These are phyloP conservation scores for Scaptomyza cyrtandrae DNA, from an alignment of 2,888 invertebrate genomes.

Conservation along the genomic window DNA sequence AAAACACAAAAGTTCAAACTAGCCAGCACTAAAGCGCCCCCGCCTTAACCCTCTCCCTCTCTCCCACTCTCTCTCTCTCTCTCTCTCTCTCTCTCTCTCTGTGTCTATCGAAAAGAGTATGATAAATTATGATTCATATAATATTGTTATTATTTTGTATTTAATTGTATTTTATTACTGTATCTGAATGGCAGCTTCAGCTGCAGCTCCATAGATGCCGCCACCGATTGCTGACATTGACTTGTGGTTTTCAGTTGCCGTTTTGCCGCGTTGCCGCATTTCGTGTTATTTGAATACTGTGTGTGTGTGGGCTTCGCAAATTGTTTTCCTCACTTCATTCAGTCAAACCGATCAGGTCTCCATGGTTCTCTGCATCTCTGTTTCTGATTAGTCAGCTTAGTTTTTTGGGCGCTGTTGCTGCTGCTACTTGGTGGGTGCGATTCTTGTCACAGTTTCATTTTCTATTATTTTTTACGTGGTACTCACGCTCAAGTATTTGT, in stretches of 20 bases:
- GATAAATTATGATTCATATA: slow-evolving; percentile 36
- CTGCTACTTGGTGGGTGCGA: slow-evolving; percentile 59
- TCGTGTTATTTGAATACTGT: slow-evolving; percentile 40
- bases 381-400: slow-evolving; percentile 66
- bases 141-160: slow-evolving; percentile 12
- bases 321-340: slow-evolving; percentile 69
- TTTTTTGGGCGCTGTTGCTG: slow-evolving; percentile 33
- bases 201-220: slow-evolving; percentile 61
- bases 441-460: slow-evolving; percentile 64
- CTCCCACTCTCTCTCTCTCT: not conserved
- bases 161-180: not conserved
- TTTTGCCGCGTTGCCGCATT: slow-evolving; percentile 32
- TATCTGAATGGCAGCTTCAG: slow-evolving; percentile 28
- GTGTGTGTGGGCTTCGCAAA: slow-evolving; percentile 79
- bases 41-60: not conserved
- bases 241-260: slow-evolving; percentile 79
- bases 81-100: not conserved
- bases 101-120: slow-evolving; percentile 5
- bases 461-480: slow-evolving; percentile 62
- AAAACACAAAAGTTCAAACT: slow-evolving; percentile 69
- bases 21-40: slow-evolving; percentile 2
- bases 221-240: slow-evolving; percentile 79
- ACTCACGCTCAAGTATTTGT: slow-evolving; percentile 55
- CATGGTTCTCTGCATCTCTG: slow-evolving; percentile 26
- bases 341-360: slow-evolving; percentile 41